Evolutionary conservation across 2,888 invertebrate genomes (phyloP), one percentile per base, ranked within the genome.

Genomic region (Rotaria magnacalcarata): DNA sequence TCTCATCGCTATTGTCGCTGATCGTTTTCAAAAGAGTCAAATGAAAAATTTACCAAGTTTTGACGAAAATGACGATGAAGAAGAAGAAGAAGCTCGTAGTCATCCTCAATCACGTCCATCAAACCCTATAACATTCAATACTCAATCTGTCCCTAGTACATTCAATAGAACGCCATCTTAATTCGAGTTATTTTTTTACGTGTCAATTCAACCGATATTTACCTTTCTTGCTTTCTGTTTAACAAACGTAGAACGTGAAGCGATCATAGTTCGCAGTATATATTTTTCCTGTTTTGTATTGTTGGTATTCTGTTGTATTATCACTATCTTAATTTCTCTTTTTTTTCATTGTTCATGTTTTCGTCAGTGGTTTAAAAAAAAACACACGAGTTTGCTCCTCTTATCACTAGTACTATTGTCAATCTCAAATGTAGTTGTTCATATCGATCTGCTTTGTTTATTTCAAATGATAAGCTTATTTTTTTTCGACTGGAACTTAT

Each of bases 1-100:
- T 21, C 56, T 86, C 24, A 74, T 86, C 24, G 86, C 86, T 34
- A 75, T 85, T 21, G 86, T 86, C n/a, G 86, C 80, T 47, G 80
- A 80, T 80, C 80, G 80, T 80, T 80, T n/a, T 80, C 67, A 67
- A 41, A 67, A 19, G 34, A 34, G 6, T 16, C 67, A 41, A 19
- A 34, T 67, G 10, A 67, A 27, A 34, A 16, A 11, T 2, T 8
- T 67, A 34, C 16, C 34, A 67, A 67, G 67, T 16, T 67, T 67
- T 34, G 67, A 67, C 24, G 67, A 67, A 3, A 67, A 34, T 19
- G 67, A 41, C 5, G 67, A 67, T 34, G 67, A 67, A 67, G 34
- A 67, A 1, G 14, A n/a, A 16, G 67, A 67, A 67, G 34, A 67
- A 1, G 14, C 19, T 67, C 67, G 19, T 34, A 34, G 1, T 34